Evolutionary conservation across 2,113 vertebrate species (phyloP), one percentile per base, ranked within the genome.

Genomic region (Urocolius indicus): DNA sequence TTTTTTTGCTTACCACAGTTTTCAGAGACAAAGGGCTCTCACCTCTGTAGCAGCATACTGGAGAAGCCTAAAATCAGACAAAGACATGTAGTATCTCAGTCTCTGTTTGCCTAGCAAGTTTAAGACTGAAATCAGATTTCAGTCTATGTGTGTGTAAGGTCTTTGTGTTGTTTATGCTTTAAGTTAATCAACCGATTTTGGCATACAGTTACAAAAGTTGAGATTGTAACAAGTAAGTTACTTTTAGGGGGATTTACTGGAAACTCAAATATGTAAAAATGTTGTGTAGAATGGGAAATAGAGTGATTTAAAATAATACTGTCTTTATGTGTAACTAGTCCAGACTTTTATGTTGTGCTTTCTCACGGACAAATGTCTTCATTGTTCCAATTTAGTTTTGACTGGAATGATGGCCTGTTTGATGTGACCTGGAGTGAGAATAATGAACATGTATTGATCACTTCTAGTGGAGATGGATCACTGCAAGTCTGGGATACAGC

Each of bases 391-490:
- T 95, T 69, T 95, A 99, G 99, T 93, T 99, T 99, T 98, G 98
- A 99, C 93, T 99, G 99, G 99, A 98, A 98, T 5, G 99, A 99
- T 76, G 98, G 98, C 7, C 97, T 99, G 15, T 99, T 99, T 71
- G 99, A 99, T 30, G 99, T 99, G 66, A 97, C 99, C 1, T 99
- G 99, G 99, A 99, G 99, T 71, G 99, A 99, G 95, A 98, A 97
- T 87, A 99, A 99, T 7, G 99, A 99, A 76, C 98, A 99, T 1
- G 68, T 99, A n/a, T 62, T 99, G 93, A 96, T 99, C 89, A 99
- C 99, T 5, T 99, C 98, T 14, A 98, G 99, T 3, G 99, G 99
- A 8, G 99, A 99, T 68, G 99, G 99, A 72, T 99, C 99, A 21
- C 94, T 99, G 93, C 99, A 99, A 96, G 97, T 99, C 57, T 99